A percentile compares a stretch with the other conserved stretches of the same genome.
These are phyloP conservation scores for Nebria ingens DNA, from an alignment of 1,140 invertebrate species.

Conservation along the genomic window DNA sequence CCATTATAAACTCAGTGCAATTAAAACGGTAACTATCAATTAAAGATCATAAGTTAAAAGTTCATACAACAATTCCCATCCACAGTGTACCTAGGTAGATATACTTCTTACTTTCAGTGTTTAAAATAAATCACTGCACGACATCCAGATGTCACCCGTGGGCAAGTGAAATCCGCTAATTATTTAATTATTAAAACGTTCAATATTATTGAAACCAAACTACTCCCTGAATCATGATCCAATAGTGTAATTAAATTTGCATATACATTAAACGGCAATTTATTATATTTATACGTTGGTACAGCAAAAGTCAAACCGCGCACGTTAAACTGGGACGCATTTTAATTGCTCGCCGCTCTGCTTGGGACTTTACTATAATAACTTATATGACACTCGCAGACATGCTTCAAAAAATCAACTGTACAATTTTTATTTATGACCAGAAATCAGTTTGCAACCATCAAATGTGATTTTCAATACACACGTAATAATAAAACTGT, in stretches of 20 bases:
- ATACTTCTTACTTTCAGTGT: constrained; percentile 7
- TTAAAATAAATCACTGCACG: background rate
- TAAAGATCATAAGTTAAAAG: too few species aligned
- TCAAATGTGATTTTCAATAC: background rate
- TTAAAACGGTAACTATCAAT: too few species aligned
- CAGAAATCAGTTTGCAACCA: too few species aligned
- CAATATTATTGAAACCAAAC: constrained; percentile 1
- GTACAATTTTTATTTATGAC: background rate
- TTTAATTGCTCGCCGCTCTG: constrained; percentile 7
- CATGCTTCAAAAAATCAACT: background rate
- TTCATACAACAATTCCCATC: too few species aligned
- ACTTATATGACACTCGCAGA: background rate
- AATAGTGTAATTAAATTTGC: constrained; percentile 9
- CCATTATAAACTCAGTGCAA: too few species aligned
- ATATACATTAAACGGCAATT: constrained; percentile 5
- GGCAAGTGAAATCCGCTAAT: constrained; percentile 8
- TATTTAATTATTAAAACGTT: constrained; percentile 3
- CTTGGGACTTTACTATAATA: constrained; percentile 1
- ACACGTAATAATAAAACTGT: background rate
- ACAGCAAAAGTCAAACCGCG: background rate
- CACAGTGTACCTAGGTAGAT: too few species aligned
- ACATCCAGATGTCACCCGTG: constrained; percentile 2
- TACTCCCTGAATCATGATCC: constrained; percentile 6
- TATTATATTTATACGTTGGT: background rate
- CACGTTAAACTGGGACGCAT: constrained; percentile 5